These are phyloP conservation scores for Zoroaster sp. DNA, from an alignment of 53 echinoderm and acorn worm species.

Conservation along the genomic window DNA sequence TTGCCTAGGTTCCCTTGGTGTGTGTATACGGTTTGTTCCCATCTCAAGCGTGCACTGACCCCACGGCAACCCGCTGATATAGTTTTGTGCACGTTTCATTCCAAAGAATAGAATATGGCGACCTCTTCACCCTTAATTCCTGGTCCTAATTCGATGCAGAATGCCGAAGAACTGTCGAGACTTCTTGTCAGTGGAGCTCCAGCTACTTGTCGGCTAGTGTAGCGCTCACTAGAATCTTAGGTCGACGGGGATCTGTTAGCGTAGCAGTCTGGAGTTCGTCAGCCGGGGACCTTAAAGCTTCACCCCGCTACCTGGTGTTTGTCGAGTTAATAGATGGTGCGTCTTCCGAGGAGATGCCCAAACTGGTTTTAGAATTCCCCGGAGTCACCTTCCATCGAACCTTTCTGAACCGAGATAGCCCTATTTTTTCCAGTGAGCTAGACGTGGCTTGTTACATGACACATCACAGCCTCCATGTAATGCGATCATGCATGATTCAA, in stretches of 20 bases:
- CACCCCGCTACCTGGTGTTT: constrained; percentile 38
- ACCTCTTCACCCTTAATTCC: constrained; percentile 41
- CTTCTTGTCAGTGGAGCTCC: not conserved
- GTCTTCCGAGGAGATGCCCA: not conserved
- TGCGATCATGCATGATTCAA: not conserved
- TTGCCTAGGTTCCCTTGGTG: not conserved
- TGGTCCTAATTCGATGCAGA: constrained; percentile 35
- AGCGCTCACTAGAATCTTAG: not conserved
- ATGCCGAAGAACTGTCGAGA: constrained; percentile 20
- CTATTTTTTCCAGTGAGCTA: not conserved
- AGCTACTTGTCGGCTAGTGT: not conserved
- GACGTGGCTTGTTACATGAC: constrained; percentile 22
- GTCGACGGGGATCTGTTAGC: constrained; percentile 27
- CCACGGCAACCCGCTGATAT: constrained; percentile 43
- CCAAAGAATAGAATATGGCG: constrained; percentile 21
- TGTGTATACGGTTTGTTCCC: not conserved
- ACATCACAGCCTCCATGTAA: constrained; percentile 1
- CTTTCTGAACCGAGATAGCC: constrained; percentile 2
- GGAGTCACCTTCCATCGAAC: not conserved
- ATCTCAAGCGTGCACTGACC: constrained; percentile 31
- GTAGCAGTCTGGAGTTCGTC: constrained; percentile 43
- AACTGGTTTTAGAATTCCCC: constrained; percentile 42
- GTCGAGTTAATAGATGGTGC: constrained; percentile 43
- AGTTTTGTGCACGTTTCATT: not conserved
- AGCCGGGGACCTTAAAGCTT: not conserved